Evolutionary conservation across 2,888 invertebrate genomes (phyloP), one percentile per base, ranked within the genome.

Genomic region (Cephus nigrinus): DNA sequence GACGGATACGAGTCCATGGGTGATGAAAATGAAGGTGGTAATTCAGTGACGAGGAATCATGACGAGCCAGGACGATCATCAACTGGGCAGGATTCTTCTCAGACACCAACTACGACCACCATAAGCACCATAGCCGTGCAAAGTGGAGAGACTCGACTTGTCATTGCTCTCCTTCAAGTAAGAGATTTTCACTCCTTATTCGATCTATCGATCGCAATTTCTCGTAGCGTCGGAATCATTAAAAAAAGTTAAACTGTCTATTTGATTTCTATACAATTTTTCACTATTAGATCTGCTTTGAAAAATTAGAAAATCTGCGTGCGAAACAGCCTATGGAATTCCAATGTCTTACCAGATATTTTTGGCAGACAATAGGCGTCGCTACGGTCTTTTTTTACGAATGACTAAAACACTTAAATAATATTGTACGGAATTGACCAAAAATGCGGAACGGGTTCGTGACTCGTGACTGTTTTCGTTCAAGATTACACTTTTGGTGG

Each of bases 111-210:
- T 84, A 95, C 96, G 77, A 97, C 97, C 80, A 97, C 97, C 85
- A 96, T 98, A 88, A 97, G 97, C 92, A 97, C 98, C 79, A 97
- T 98, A 85, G 97, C 97, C 74, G 96, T 98, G 81, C 96, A 97
- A 91, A 96, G 97, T 89, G 97, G 97, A 83, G 94, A 95, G 86
- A 96, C 97, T 73, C 95, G 96, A 91, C 95, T 98, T 89, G 96
- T 98, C 88, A 96, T 98, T 88, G 97, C 97, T 82, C 93, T 98
- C 82, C 93, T 98, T 85, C 96, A 97, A 94, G 97, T 97, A 95
- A 92, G 95, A 91, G 40, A 68, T n/a, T 33, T 55, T 55, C 55
- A 23, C 71, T 71, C 71, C 71, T 71, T 30, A 55, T 55, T 55
- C 55, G 55, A 40, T 40, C 71, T 12, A n/a, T 69, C 71, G 71